Conservation (phyloP, 2,888 invertebrate species). For the Macaria liturata region DNA sequence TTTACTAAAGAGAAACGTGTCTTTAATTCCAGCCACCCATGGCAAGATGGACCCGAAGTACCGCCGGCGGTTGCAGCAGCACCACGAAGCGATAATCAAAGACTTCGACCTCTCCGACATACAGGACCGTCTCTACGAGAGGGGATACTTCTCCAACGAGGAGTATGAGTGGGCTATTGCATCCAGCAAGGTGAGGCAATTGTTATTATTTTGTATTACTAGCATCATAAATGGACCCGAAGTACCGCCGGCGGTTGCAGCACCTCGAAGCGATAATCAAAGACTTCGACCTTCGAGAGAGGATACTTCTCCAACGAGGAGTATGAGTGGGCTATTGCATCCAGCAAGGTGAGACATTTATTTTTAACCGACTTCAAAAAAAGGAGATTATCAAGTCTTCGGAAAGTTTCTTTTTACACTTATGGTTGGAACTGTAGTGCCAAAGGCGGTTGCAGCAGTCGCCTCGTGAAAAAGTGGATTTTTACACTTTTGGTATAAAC, state of each 20-base stretch:
- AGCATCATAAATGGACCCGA: constrained; percentile 60
- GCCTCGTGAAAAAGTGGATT: too few relatives aligned
- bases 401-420: too few relatives aligned
- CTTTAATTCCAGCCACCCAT: constrained; percentile 58
- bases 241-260: constrained; percentile 63
- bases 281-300: constrained; percentile 75
- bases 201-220: too few relatives aligned
- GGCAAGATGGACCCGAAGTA: constrained; percentile 68
- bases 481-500: too few relatives aligned
- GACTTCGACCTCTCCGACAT: constrained; percentile 77
- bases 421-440: constrained; percentile 71
- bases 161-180: constrained; percentile 58
- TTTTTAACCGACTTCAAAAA: too few relatives aligned
- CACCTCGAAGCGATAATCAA: constrained; percentile 70
- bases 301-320: constrained; percentile 65
- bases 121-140: constrained; percentile 70
- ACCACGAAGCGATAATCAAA: constrained; percentile 69
- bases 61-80: constrained; percentile 61
- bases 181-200: constrained; percentile 14
- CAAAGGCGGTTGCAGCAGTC: constrained; percentile 65
- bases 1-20: too few relatives aligned
- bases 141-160: constrained; percentile 61
- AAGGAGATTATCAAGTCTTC: too few relatives aligned
- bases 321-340: constrained; percentile 52
- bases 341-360: constrained; percentile 11